Conservation (phyloP, 2,888 invertebrate genomes). For the Acanthopleura granulata region DNA sequence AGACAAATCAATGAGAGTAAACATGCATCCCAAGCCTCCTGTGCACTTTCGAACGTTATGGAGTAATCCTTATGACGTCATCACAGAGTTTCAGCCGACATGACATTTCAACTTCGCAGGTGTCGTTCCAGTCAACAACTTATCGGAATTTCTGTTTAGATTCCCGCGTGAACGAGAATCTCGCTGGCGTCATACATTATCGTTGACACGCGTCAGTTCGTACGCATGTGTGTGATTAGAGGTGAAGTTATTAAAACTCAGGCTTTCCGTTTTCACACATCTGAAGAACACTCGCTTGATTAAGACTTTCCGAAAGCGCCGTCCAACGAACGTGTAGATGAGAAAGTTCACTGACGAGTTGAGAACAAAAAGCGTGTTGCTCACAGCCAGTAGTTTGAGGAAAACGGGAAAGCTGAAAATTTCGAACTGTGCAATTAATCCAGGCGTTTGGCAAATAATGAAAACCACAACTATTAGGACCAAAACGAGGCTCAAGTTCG, state of each 20-base stretch:
- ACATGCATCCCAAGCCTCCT: too few species aligned
- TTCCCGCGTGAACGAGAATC: too few species aligned
- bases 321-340: conserved; percentile 63
- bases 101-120: too few species aligned
- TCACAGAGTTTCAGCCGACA: too few species aligned
- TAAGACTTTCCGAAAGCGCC: conserved; percentile 56
- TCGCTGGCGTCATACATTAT: not conserved
- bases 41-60: too few species aligned
- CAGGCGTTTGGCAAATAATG: conserved; percentile 64
- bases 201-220: conserved; percentile 11
- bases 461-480: conserved; percentile 65
- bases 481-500: conserved; percentile 60
- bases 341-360: conserved; percentile 66
- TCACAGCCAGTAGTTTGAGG: conserved; percentile 57
- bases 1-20: too few species aligned
- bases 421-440: conserved; percentile 58
- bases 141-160: too few species aligned
- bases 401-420: conserved; percentile 43
- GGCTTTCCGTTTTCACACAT: conserved; percentile 10
- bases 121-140: too few species aligned
- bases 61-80: too few species aligned
- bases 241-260: not conserved
- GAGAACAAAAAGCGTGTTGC: conserved; percentile 58
- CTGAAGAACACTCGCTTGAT: conserved; percentile 25
- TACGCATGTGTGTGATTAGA: conserved; percentile 14